Evolutionary conservation across 2,113 vertebrate genomes (phyloP).

Genomic region (Columba janthina): DNA sequence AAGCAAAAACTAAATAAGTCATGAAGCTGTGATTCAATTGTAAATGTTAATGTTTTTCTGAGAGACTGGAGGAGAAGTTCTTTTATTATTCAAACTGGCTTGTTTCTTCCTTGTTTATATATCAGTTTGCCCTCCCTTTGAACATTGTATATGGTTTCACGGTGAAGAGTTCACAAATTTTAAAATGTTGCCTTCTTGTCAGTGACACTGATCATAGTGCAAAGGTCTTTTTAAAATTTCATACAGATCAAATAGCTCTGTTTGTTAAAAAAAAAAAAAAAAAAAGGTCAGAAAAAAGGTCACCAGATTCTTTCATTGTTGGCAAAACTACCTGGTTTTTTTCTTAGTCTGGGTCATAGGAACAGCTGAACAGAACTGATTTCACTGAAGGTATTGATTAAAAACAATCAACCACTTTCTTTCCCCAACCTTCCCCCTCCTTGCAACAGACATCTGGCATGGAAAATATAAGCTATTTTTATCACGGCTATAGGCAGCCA

Average conservation of each 20-base stretch:
- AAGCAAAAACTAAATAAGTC: conserved; percentile 5
- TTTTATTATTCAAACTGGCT: neutral
- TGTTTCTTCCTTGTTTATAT: conserved; percentile 6
- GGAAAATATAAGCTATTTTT: conserved; percentile 18
- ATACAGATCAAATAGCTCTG: conserved; percentile 35
- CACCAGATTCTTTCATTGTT: conserved; percentile 19
- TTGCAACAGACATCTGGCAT: neutral
- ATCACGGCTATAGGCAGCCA: neutral
- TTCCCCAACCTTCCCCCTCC: neutral
- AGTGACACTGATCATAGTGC: conserved; percentile 6
- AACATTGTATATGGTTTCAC: neutral
- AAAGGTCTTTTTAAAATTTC: conserved; percentile 54
- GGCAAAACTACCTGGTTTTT: conserved; percentile 11
- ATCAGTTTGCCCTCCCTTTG: conserved; percentile 25
- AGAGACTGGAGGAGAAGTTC: neutral
- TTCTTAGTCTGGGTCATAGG: neutral
- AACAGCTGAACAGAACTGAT: neutral
- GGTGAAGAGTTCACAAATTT: conserved; percentile 46
- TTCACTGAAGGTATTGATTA: conserved; percentile 22
- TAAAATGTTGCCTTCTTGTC: conserved; percentile 25
- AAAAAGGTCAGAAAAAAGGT: conserved; percentile 43
- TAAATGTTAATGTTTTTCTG: conserved; percentile 17
- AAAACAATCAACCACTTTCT: neutral
- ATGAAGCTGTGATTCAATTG: conserved; percentile 19
- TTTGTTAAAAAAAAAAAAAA: neutral